Conservation (phyloP, 2,113 vertebrate genomes). For the Hydrochoerus hydrochaeris region DNA sequence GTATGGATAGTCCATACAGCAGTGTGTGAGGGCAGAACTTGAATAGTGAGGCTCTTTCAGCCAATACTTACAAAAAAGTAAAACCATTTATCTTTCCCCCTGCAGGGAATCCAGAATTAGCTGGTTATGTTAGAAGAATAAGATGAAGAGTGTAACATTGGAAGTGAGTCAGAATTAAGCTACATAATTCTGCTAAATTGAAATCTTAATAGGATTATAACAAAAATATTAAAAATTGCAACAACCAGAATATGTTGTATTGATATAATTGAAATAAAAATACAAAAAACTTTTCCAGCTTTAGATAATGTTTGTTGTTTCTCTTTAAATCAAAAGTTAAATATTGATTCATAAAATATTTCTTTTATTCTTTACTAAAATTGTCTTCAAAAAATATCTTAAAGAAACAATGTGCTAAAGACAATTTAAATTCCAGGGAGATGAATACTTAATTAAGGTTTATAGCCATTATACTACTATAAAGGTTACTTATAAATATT, state of each 20-base stretch:
- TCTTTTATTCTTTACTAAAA: background rate
- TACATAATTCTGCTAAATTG: background rate
- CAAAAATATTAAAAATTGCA: background rate
- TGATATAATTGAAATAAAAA: background rate
- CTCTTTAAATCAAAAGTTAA: background rate
- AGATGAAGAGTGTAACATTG: background rate
- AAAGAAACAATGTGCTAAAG: background rate
- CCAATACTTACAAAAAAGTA: background rate
- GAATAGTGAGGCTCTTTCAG: background rate
- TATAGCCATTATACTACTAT: background rate
- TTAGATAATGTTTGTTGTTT: background rate
- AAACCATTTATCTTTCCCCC: background rate
- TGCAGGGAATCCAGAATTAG: background rate
- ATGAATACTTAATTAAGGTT: background rate
- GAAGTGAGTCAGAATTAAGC: background rate
- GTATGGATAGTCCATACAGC: background rate
- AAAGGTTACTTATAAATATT: background rate
- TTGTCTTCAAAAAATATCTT: background rate
- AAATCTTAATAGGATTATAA: background rate
- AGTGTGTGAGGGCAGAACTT: constrained; percentile 4
- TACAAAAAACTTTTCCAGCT: background rate
- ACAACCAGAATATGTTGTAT: background rate
- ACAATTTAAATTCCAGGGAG: background rate
- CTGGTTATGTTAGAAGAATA: background rate
- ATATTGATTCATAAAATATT: background rate